Conservation (phyloP, 92 coral and sea anemone genomes). For the Phenganax subtilis region DNA sequence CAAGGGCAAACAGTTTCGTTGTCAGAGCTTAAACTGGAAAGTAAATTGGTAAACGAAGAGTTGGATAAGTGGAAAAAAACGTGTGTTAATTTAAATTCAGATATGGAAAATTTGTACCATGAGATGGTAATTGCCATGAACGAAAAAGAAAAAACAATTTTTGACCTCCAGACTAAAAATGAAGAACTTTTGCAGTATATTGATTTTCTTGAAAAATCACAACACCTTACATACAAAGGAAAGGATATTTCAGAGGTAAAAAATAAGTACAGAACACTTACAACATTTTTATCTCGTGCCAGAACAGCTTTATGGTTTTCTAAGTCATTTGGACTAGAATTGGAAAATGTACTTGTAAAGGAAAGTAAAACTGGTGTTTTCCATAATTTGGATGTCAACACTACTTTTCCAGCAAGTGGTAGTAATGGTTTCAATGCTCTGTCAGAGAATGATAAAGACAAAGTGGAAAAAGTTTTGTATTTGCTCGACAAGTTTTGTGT, state of each 20-base stretch:
- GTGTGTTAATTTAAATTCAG: conserved; percentile 48
- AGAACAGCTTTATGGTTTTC: conserved; percentile 62
- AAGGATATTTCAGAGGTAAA: conserved; percentile 53
- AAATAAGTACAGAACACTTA: conserved; percentile 60
- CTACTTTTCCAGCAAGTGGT: conserved; percentile 8
- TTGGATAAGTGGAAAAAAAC: conserved; percentile 50
- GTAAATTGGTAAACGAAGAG: conserved; percentile 47
- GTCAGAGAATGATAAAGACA: conserved; percentile 44
- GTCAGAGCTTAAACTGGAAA: conserved; percentile 44
- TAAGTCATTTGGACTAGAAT: conserved; percentile 59
- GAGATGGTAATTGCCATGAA: conserved; percentile 53
- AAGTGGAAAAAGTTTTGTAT: conserved; percentile 49
- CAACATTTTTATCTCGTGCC: conserved; percentile 52
- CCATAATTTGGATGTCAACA: conserved; percentile 26
- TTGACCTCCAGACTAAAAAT: conserved; percentile 48
- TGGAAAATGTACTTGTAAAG: conserved; percentile 51
- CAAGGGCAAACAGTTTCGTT: conserved; percentile 45
- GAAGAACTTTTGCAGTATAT: conserved; percentile 47
- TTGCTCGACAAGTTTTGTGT: conserved; percentile 59
- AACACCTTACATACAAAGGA: conserved; percentile 46
- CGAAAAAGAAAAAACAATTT: conserved; percentile 45
- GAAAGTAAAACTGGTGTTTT: conserved; percentile 54
- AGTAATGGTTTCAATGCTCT: conserved; percentile 43
- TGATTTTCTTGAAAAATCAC: conserved; percentile 44
- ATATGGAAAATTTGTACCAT: conserved; percentile 50